phyloP scores from a whole-genome alignment of 1,140 invertebrate genomes.

The Camponotus floridanus region DNA sequence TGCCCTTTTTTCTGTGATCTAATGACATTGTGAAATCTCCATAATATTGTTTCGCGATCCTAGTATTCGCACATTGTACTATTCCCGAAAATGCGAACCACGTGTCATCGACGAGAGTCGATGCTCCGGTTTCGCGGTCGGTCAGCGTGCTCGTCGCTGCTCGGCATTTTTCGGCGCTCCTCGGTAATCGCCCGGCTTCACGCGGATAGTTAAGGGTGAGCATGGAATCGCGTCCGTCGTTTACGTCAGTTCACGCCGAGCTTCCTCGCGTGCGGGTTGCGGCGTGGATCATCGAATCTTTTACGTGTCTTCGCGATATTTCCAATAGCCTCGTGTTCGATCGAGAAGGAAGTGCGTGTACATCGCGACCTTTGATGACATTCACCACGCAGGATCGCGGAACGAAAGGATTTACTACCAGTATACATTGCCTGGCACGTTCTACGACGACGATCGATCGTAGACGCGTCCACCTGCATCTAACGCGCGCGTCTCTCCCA shows the following conservation, averaged over 20 bases:
- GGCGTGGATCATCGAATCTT: background rate
- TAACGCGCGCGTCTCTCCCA: background rate
- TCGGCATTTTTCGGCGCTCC: background rate
- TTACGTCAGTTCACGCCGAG: too few species aligned
- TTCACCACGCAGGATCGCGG: background rate
- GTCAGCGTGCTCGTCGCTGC: background rate
- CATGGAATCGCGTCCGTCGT: background rate
- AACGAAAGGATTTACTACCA: background rate
- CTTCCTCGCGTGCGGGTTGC: background rate
- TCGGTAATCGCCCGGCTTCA: conserved; percentile 16
- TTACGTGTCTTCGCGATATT: background rate
- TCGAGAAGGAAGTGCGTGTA: background rate
- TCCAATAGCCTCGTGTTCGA: background rate
- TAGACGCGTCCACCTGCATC: conserved; percentile 8
- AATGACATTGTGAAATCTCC: background rate
- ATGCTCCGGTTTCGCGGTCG: background rate
- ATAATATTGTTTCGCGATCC: background rate
- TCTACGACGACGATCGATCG: conserved; percentile 17
- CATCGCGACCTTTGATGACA: background rate
- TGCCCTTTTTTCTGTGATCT: too few species aligned
- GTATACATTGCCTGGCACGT: background rate
- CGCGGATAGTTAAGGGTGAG: background rate
- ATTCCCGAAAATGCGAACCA: background rate
- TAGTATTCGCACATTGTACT: background rate
- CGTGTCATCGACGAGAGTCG: background rate